Evolutionary conservation across 2,113 vertebrate genomes (phyloP).

Genomic region (Camelus bactrianus): DNA sequence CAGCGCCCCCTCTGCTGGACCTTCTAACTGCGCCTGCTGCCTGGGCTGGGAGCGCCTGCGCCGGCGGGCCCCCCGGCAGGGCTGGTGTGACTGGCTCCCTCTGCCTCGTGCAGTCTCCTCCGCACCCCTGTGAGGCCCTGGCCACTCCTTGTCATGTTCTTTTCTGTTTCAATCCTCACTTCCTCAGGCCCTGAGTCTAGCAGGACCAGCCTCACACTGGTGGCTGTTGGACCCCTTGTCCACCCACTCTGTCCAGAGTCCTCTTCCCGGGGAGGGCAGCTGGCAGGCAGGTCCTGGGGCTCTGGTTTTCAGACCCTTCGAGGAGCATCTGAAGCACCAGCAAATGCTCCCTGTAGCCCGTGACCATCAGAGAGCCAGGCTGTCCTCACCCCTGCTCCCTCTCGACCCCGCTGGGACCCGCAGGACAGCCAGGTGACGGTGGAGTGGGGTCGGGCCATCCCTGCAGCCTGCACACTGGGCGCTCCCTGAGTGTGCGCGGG

Average conservation of each 20-base stretch:
- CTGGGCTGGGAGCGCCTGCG: rapidly evolving
- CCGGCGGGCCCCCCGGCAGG: neutral
- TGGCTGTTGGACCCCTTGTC: neutral
- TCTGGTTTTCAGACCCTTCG: neutral
- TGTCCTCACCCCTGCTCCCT: too few species aligned
- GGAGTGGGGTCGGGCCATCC: too few species aligned
- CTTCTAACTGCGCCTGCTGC: neutral
- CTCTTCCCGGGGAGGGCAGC: neutral
- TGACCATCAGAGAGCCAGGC: neutral
- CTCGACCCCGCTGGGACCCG: neutral
- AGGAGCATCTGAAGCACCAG: neutral
- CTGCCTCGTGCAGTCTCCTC: neutral
- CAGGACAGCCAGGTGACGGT: neutral
- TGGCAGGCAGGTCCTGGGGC: neutral
- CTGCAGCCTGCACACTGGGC: rapidly evolving
- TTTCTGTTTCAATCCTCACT: neutral
- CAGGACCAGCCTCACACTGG: neutral
- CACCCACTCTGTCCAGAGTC: neutral
- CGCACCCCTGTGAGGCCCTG: neutral
- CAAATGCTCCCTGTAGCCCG: neutral
- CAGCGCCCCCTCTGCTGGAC: neutral
- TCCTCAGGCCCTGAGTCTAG: neutral
- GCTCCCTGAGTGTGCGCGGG: too few species aligned
- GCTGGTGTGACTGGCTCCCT: neutral
- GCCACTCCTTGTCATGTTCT: neutral